Conservation (phyloP, 2,888 invertebrate species). For the Troides aeacus region DNA sequence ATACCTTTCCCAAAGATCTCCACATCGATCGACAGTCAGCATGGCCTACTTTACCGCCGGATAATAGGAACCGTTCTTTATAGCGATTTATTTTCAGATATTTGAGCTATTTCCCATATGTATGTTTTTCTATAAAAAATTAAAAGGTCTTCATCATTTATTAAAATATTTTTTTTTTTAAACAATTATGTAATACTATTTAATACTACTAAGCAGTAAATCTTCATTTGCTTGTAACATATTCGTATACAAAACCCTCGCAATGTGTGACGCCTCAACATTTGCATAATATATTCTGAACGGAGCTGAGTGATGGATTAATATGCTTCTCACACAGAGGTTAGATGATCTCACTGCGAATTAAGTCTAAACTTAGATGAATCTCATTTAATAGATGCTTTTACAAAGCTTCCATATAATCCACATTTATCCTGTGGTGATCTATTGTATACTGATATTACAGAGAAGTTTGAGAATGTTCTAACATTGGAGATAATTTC, state of each 20-base stretch:
- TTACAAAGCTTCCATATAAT: constrained; percentile 12
- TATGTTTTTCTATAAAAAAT: too few relatives aligned
- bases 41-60: too few relatives aligned
- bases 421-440: not conserved
- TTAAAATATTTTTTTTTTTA: too few relatives aligned
- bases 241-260: constrained; percentile 1
- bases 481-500: not conserved
- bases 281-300: constrained; percentile 46
- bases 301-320: constrained; percentile 45
- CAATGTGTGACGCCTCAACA: constrained; percentile 31
- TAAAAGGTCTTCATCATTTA: too few relatives aligned
- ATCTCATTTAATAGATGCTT: constrained; percentile 20
- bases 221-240: constrained; percentile 9
- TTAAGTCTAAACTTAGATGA: constrained; percentile 21
- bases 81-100: too few relatives aligned
- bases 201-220: not conserved
- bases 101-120: too few relatives aligned
- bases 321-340: constrained; percentile 39
- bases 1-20: too few relatives aligned
- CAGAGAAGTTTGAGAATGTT: not conserved
- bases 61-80: too few relatives aligned
- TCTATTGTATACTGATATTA: not conserved
- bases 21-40: too few relatives aligned
- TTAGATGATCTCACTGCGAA: constrained; percentile 27
- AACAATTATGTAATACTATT: too few relatives aligned